These are phyloP conservation scores for Lamellibrachia satsuma DNA, from an alignment of 2,888 invertebrate species.

Conservation along the genomic window DNA sequence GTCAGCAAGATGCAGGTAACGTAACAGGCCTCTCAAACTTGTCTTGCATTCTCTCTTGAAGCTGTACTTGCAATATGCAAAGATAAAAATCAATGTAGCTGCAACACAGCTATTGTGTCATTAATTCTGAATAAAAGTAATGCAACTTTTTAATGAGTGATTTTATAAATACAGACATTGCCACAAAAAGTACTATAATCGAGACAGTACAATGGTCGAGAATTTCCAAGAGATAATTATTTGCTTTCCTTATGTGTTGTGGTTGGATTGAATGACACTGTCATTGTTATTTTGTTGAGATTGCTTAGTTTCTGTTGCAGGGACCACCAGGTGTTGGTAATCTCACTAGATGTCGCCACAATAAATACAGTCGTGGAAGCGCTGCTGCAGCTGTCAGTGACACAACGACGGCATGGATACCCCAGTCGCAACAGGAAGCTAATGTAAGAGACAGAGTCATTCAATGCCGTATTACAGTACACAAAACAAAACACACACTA, in stretches of 20 bases:
- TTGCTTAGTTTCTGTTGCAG: neutral
- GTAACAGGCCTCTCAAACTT: neutral
- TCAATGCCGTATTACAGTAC: neutral
- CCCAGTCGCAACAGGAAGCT: neutral
- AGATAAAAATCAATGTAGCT: neutral
- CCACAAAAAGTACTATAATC: no score
- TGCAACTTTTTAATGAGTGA: no score
- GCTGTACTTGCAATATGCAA: neutral
- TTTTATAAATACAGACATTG: no score
- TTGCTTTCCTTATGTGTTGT: no score
- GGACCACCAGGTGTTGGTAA: neutral
- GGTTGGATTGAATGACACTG: neutral
- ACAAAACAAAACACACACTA: neutral
- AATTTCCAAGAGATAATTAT: no score
- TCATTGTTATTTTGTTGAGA: neutral
- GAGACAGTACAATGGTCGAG: no score
- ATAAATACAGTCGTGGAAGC: neutral
- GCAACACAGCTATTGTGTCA: no score
- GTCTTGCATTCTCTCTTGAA: neutral
- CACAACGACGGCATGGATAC: neutral
- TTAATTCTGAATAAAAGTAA: no score
- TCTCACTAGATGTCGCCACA: slow-evolving; percentile 3
- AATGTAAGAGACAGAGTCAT: neutral
- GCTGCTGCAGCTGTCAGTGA: neutral
- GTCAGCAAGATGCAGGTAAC: slow-evolving; percentile 8